Evolutionary conservation across 2,888 invertebrate species (phyloP), one percentile per base, ranked within the genome.

Genomic region (Minunthozetes semirufus): DNA sequence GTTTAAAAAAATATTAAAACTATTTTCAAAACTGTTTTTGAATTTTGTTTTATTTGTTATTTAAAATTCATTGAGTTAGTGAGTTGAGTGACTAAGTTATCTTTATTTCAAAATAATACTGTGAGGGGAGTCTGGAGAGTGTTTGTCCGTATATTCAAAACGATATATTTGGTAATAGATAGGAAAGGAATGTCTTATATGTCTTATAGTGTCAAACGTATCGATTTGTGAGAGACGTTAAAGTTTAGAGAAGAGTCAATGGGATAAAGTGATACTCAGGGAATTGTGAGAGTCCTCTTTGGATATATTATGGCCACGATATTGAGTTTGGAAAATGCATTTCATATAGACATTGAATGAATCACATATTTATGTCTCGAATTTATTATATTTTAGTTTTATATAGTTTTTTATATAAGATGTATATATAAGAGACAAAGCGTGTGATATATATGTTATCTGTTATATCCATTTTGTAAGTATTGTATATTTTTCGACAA

Each of bases 211-310:
- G 56, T 72, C 56, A 72, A 25, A 53, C 17, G 29, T 38, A 72
- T 72, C 29, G 59, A 72, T 53, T 46, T 72, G 13, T 25, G 46
- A 22, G 33, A 42, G n/a, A 29, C 50, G 50, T 50, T 19, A 72
- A 71, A 72, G 50, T 72, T 50, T 48, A 71, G 71, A 48, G 50
- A 25, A 71, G 50, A 71, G 71, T 71, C 46, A 72, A 72, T 50
- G 72, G 50, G 48, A 72, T 72, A 72, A 71, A 72, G 72, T 72
- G 56, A 72, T 72, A 25, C 72, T 48, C 33, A 42, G 72, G 72
- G 72, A 72, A 72, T 72, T 29, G 50, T 50, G 50, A 72, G 53
- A 1, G 46, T 33, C 22, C 53, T 56, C 53, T 33, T 72, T 50
- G 72, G 72, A 72, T 46, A 72, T 72, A 72, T 72, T 72, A 72